A percentile compares a stretch with the other conserved stretches of the same genome.
phyloP scores from a whole-genome alignment of 2,888 invertebrate genomes.

The Troglohyphantes excavatus region DNA sequence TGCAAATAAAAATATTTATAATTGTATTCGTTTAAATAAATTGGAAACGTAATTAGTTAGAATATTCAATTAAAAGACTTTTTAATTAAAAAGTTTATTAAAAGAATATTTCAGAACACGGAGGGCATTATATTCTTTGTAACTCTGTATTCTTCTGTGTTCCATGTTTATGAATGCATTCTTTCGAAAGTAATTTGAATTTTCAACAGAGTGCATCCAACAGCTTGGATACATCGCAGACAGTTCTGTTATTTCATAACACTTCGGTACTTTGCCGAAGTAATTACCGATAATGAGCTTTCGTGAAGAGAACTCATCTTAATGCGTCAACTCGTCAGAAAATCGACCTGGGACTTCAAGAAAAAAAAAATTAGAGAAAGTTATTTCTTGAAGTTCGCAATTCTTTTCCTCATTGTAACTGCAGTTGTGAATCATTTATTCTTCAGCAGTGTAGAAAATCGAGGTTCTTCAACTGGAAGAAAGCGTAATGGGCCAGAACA shows the following conservation, averaged over 20 bases:
- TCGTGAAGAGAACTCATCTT: not conserved
- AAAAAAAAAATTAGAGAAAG: not conserved
- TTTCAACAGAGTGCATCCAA: no score
- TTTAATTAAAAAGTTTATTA: no score
- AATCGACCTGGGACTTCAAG: not conserved
- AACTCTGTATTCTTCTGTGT: no score
- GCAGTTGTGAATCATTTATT: not conserved
- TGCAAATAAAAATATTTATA: no score
- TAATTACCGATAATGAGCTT: not conserved
- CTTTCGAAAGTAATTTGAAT: no score
- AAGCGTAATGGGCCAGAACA: constrained; percentile 2
- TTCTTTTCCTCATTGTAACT: not conserved
- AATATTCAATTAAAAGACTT: no score
- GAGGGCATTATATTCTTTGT: no score
- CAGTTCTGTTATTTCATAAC: not conserved
- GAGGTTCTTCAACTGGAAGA: not conserved
- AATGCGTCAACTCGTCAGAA: not conserved
- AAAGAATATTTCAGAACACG: no score
- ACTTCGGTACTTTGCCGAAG: not conserved
- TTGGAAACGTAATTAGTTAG: no score
- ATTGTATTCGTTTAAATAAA: no score
- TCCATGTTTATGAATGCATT: no score
- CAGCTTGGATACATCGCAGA: no score
- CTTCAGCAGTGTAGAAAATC: constrained; percentile 5
- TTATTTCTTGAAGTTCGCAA: not conserved